A percentile compares a stretch with the other conserved stretches of the same genome.
Evolutionary conservation across 1,140 invertebrate species (phyloP).

Genomic region (Macrobrachium nipponense): DNA sequence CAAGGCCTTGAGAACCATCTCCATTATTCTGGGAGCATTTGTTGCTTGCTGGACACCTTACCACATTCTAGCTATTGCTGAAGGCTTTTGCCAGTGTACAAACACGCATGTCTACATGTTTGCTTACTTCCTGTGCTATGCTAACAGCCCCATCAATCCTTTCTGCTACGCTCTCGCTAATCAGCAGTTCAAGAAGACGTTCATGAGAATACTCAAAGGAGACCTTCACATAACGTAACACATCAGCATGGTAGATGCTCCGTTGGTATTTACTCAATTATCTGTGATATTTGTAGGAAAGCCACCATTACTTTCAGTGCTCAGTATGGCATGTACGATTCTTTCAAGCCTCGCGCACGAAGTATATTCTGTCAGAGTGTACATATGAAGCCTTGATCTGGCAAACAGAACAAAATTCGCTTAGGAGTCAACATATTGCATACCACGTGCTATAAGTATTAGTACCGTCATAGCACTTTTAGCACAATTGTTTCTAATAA

Average conservation of each 20-base stretch:
- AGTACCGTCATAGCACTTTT: no score
- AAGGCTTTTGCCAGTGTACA: conserved; percentile 95
- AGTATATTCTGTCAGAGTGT: conserved; percentile 13
- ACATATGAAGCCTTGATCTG: neutral
- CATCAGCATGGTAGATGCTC: conserved; percentile 23
- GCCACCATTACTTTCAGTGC: neutral
- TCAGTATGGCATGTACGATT: conserved; percentile 3
- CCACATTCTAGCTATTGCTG: conserved; percentile 94
- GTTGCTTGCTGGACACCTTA: conserved; percentile 99
- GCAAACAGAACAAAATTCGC: no score
- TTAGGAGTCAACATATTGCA: no score
- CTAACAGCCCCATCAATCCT: conserved; percentile 83
- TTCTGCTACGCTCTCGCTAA: conserved; percentile 95
- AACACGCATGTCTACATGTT: conserved; percentile 97
- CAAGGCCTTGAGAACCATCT: conserved; percentile 98
- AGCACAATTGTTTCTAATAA: no score
- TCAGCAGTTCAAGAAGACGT: conserved; percentile 99
- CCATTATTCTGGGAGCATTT: conserved; percentile 92
- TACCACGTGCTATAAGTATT: no score
- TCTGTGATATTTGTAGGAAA: conserved; percentile 58
- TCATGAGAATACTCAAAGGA: conserved; percentile 93
- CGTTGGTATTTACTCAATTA: conserved; percentile 46
- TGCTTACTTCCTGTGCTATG: conserved; percentile 98
- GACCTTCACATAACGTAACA: conserved; percentile 90
- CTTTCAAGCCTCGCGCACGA: neutral